Evolutionary conservation across 2,113 vertebrate species (phyloP), one percentile per base, ranked within the genome.

Genomic region (Perognathus longimembris): DNA sequence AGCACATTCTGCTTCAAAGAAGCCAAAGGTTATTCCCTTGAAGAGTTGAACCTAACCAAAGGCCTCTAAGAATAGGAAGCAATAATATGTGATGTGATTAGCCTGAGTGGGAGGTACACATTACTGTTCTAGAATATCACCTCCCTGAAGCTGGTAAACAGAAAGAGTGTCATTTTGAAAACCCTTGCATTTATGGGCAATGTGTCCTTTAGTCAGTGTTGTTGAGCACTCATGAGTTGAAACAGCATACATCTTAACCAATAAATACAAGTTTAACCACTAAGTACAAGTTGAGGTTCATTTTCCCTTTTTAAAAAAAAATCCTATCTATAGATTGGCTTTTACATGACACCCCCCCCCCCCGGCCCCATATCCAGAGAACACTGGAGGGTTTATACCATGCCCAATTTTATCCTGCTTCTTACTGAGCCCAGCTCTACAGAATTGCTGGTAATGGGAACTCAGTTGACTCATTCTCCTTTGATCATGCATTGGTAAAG

Each of bases 401-500:
- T 79, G 36, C 21, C 75, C 42, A 80, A 7, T 80, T 94, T 66
- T 50, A 38, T 81, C 38, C 34, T 91, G 34, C 32, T 74, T 89
- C 66, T 93, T 94, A 88, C 40, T 85, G 63, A 94, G 90, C 24
- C 20, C 17, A 69, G 85, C 30, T 92, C 61, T 89, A 79, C 73
- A 61, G 63, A 24, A 84, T 93, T 93, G 21, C 30, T 94, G 64
- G 34, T 36, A 21, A 67, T 38, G 85, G 24, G 64, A 94, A 93
- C 22, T 76, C 57, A 77, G 26, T 36, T 42, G 32, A 77, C 91
- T 57, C 21, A 84, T 91, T 87, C 8, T 64, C 26, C 77, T 64
- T 93, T 77, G 78, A 93, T 61, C 38, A 81, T 75, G 22, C 89
- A 36, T 89, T 95, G 32, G 45, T 67, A 90, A 92, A 92, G 36